Conservation (phyloP, 2,113 vertebrate species). For the Myotis yumanensis region DNA sequence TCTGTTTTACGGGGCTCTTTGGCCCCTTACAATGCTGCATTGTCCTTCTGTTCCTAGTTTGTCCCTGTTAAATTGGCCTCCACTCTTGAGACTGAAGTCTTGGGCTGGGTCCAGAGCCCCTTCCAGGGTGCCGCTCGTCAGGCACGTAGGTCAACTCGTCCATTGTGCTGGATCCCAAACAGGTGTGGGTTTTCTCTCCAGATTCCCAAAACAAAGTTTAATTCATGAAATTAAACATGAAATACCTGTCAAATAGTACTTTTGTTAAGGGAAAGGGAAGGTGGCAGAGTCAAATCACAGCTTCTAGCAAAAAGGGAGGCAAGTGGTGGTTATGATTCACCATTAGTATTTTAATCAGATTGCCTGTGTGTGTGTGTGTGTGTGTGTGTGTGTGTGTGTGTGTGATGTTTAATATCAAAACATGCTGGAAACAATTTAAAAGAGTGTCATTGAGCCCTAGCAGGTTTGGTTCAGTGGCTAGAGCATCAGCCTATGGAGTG, state of each 20-base stretch:
- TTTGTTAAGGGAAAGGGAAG: slow-evolving; percentile 3
- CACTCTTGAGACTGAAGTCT: neutral
- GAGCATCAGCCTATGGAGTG: too few relatives aligned
- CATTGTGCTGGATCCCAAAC: neutral
- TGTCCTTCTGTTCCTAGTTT: neutral
- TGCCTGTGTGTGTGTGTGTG: neutral
- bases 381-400: neutral
- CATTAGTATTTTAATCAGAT: neutral
- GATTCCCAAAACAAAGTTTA: neutral
- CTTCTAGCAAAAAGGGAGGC: neutral
- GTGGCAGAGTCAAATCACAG: neutral
- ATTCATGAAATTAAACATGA: slow-evolving; percentile 1
- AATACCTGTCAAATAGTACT: neutral
- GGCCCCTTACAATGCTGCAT: neutral
- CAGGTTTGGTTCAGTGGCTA: too few relatives aligned
- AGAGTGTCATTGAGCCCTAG: neutral
- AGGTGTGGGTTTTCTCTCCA: neutral
- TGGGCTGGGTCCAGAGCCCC: neutral
- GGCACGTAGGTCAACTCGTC: neutral
- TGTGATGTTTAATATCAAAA: neutral
- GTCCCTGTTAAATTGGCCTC: neutral
- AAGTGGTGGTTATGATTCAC: neutral
- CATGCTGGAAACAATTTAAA: slow-evolving; percentile 30
- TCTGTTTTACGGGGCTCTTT: neutral
- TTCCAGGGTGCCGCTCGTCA: neutral